Evolutionary conservation across 1,140 invertebrate species (phyloP).

Genomic region (Aphaenogaster rudis): DNA sequence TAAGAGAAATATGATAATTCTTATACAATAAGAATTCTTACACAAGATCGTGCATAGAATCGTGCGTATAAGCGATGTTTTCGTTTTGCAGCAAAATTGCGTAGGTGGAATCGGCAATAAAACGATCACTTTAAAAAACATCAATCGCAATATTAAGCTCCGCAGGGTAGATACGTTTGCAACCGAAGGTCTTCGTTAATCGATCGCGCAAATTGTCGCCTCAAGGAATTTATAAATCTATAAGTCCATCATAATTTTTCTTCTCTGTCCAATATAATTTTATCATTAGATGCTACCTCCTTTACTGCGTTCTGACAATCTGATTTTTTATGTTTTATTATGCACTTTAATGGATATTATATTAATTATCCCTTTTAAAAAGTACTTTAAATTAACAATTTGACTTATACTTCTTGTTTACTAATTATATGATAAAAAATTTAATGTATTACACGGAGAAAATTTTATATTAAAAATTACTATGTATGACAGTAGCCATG

Average conservation of each 20-base stretch:
- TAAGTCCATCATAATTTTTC: neutral
- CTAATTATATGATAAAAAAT: neutral
- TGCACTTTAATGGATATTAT: neutral
- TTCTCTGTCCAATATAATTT: constrained; percentile 2
- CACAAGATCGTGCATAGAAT: neutral
- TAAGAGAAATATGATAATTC: neutral
- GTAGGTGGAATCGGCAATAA: constrained; percentile 43
- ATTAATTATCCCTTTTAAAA: neutral
- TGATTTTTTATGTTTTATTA: constrained; percentile 3
- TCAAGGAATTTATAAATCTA: constrained; percentile 21
- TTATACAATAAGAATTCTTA: neutral
- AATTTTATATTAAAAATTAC: too few relatives aligned
- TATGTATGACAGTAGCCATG: too few relatives aligned
- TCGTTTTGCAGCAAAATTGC: constrained; percentile 14
- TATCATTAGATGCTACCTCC: neutral
- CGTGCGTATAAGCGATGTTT: neutral
- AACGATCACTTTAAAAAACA: constrained; percentile 33
- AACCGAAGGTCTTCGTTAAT: constrained; percentile 51
- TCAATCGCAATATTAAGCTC: constrained; percentile 30
- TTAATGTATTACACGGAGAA: neutral
- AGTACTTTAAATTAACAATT: neutral
- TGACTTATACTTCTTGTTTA: neutral
- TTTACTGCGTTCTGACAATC: neutral
- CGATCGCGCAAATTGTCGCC: constrained; percentile 40
- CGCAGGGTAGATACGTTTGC: constrained; percentile 10